phyloP scores from a whole-genome alignment of 92 coral and sea anemone genomes.

The Epizoanthus illoricatus region DNA sequence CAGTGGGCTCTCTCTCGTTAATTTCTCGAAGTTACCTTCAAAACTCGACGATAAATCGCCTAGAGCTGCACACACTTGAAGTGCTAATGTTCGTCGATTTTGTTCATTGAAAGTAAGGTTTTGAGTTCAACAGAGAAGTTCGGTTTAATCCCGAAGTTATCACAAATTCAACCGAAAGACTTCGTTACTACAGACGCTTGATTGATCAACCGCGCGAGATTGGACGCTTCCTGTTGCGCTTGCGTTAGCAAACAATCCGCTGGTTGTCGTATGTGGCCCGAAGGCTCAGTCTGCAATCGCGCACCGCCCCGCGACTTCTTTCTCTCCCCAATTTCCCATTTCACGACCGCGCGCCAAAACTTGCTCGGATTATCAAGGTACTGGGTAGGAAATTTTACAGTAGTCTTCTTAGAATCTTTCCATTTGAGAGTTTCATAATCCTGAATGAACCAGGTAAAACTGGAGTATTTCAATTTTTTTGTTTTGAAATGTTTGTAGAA shows the following conservation, averaged over 20 bases:
- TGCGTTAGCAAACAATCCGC: constrained; percentile 63
- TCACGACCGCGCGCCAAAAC: no score
- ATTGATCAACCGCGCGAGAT: constrained; percentile 72
- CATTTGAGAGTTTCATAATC: no score
- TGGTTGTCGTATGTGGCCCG: constrained; percentile 1
- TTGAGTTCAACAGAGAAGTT: background rate
- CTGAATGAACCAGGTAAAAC: no score
- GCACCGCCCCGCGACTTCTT: no score
- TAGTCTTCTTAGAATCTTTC: background rate
- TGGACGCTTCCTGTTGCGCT: constrained; percentile 77
- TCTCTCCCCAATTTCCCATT: no score
- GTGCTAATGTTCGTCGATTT: background rate
- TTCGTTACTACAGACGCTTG: constrained; percentile 94
- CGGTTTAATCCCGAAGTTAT: background rate
- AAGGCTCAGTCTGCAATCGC: background rate
- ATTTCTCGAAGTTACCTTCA: background rate
- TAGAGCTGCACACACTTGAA: background rate
- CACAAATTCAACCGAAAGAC: constrained; percentile 31
- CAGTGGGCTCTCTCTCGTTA: no score
- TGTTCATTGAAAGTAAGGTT: background rate
- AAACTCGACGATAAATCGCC: background rate
- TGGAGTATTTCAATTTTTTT: no score
- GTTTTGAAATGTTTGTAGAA: no score
- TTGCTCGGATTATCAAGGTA: no score
- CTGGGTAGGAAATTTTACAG: background rate